Evolutionary conservation across 2,797 vertebrate species (phyloP).

Genomic region (Triplophysa bombifrons): DNA sequence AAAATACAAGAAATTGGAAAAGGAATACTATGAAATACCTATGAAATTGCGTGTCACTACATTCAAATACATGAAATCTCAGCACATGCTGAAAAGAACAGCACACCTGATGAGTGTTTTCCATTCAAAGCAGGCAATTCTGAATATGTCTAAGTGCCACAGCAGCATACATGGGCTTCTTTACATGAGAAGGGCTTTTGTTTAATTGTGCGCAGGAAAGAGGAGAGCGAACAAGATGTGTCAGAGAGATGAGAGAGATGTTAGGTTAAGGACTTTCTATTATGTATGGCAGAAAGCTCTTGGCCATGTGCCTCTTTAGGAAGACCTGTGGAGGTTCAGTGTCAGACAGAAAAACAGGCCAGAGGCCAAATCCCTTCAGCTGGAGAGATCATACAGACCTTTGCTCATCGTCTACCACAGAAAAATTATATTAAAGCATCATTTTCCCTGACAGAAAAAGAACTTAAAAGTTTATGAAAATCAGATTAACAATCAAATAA

Average conservation of each 20-base stretch:
- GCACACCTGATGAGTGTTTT: slow-evolving; percentile 39
- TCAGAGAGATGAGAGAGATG: slow-evolving; percentile 27
- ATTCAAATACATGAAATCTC: slow-evolving; percentile 20
- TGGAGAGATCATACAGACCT: slow-evolving; percentile 17
- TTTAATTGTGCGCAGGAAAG: slow-evolving; percentile 27
- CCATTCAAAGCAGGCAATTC: slow-evolving; percentile 36
- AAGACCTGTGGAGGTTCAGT: slow-evolving; percentile 34
- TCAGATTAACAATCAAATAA: background rate
- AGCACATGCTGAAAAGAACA: slow-evolving; percentile 31
- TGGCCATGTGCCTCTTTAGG: slow-evolving; percentile 24
- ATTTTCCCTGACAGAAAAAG: background rate
- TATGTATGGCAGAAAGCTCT: slow-evolving; percentile 42
- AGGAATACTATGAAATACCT: slow-evolving; percentile 21
- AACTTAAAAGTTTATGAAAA: background rate
- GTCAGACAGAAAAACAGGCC: slow-evolving; percentile 2
- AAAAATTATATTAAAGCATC: slow-evolving; percentile 32
- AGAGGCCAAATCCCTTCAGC: slow-evolving; percentile 30
- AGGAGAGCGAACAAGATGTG: background rate
- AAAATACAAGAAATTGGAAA: slow-evolving; percentile 29
- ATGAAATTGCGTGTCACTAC: slow-evolving; percentile 14
- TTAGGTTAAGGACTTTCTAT: slow-evolving; percentile 42
- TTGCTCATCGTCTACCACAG: background rate
- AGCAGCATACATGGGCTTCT: slow-evolving; percentile 38
- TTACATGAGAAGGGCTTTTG: slow-evolving; percentile 36
- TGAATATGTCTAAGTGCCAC: slow-evolving; percentile 35